These are phyloP conservation scores for Diabrotica undecimpunctata DNA, from an alignment of 1,140 invertebrate species.

Conservation along the genomic window DNA sequence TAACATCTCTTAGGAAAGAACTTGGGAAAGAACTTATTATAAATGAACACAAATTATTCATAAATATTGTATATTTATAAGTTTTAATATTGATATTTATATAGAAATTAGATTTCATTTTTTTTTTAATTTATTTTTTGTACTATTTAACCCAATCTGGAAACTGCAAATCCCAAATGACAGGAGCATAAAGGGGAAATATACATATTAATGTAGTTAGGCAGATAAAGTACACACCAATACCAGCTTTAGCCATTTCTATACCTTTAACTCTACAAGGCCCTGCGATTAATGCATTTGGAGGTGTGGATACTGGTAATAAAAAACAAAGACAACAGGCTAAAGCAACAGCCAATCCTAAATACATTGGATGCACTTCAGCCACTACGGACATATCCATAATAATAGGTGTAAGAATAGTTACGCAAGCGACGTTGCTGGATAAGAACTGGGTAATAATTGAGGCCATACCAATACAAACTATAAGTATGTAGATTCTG, in stretches of 20 bases:
- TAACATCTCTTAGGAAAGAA: too few relatives aligned
- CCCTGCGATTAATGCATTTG: constrained; percentile 88
- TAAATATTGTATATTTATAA: too few relatives aligned
- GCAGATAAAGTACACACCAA: constrained; percentile 43
- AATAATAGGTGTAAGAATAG: constrained; percentile 75
- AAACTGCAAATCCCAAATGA: constrained; percentile 56
- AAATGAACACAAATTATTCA: too few relatives aligned
- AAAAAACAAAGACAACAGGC: constrained; percentile 74
- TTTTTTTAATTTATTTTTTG: constrained; percentile 5
- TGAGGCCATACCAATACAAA: constrained; percentile 55
- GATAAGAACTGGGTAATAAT: constrained; percentile 72
- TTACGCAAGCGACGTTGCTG: constrained; percentile 81
- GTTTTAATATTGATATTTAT: too few relatives aligned
- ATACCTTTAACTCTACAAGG: constrained; percentile 71
- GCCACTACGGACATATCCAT: constrained; percentile 59
- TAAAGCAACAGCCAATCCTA: constrained; percentile 79
- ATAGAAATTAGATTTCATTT: neutral
- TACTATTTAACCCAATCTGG: constrained; percentile 48
- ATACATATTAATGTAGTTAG: constrained; percentile 41
- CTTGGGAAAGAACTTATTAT: too few relatives aligned
- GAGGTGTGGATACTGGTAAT: constrained; percentile 77
- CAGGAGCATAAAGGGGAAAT: constrained; percentile 50
- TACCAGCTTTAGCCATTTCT: constrained; percentile 64
- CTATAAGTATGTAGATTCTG: constrained; percentile 53
- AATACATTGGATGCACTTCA: constrained; percentile 74